A percentile compares a stretch with the other conserved stretches of the same genome.
Conservation (phyloP, 1,140 invertebrate genomes). For the Camponotus vicinus region DNA sequence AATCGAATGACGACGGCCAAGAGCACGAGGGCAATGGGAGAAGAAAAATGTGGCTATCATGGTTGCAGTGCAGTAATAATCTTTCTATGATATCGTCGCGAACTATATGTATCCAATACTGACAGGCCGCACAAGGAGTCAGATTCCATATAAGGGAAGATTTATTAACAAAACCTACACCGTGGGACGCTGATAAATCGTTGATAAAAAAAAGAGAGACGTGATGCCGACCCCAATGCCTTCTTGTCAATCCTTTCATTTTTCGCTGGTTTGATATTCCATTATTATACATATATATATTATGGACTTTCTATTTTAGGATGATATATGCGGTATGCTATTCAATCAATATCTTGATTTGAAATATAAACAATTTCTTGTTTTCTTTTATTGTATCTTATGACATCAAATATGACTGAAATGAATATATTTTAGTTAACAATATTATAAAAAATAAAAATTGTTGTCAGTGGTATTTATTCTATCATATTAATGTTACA, state of each 20-base stretch:
- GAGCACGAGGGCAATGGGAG: not conserved
- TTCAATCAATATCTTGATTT: constrained; percentile 15
- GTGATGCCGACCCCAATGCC: not conserved
- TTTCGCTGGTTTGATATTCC: not conserved
- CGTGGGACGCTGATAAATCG: constrained; percentile 36
- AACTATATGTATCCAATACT: constrained; percentile 34
- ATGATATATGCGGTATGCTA: constrained; percentile 1
- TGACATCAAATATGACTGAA: not conserved
- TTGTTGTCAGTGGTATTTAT: not conserved
- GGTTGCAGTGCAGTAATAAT: constrained; percentile 59
- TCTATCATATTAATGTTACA: not conserved
- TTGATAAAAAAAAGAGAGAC: constrained; percentile 34
- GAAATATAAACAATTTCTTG: constrained; percentile 12
- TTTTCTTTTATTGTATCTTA: constrained; percentile 16
- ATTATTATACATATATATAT: constrained; percentile 13
- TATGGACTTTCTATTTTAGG: constrained; percentile 15
- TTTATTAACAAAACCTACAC: constrained; percentile 49
- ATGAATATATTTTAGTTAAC: constrained; percentile 18
- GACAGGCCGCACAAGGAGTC: not conserved
- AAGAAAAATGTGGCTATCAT: constrained; percentile 68
- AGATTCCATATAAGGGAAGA: constrained; percentile 14
- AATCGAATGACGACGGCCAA: not conserved
- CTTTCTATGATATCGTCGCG: constrained; percentile 13
- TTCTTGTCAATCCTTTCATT: constrained; percentile 49
- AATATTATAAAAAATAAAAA: constrained; percentile 8